phyloP scores from a whole-genome alignment of 2,113 vertebrate genomes.

The Chloebia gouldiae region DNA sequence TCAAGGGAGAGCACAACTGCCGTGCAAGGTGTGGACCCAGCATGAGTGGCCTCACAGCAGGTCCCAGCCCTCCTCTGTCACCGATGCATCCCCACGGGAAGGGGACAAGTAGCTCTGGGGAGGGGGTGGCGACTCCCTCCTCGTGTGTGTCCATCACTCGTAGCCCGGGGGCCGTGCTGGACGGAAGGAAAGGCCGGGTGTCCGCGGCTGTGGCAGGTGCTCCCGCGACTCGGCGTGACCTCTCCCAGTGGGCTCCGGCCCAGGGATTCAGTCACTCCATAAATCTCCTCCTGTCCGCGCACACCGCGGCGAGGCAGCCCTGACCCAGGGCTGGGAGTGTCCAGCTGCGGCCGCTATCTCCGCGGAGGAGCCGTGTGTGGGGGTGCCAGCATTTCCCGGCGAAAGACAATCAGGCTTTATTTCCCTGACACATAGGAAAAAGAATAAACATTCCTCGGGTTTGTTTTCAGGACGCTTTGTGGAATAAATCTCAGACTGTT shows the following conservation, averaged over 20 bases:
- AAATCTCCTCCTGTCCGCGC: too few relatives aligned
- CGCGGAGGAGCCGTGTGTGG: not conserved
- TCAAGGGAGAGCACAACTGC: rapidly evolving
- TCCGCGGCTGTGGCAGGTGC: not conserved
- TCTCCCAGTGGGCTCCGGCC: not conserved
- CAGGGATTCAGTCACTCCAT: slow-evolving; percentile 1
- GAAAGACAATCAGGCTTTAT: slow-evolving; percentile 54
- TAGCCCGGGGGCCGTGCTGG: not conserved
- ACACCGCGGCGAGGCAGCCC: too few relatives aligned
- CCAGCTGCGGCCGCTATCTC: not conserved
- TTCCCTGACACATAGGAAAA: slow-evolving; percentile 51
- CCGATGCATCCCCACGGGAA: rapidly evolving
- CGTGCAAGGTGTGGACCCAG: not conserved
- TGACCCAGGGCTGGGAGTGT: not conserved
- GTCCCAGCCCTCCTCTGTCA: not conserved
- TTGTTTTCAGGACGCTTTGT: slow-evolving; percentile 54
- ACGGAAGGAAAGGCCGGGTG: not conserved
- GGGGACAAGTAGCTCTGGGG: not conserved
- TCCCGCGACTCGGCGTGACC: not conserved
- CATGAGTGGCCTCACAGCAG: not conserved
- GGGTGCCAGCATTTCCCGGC: slow-evolving; percentile 55
- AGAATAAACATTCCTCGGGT: slow-evolving; percentile 50
- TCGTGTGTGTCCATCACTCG: not conserved
- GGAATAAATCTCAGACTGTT: slow-evolving; percentile 62
- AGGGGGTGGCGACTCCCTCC: not conserved